phyloP scores from a whole-genome alignment of 92 coral and sea anemone genomes.

The Nematostella vectensis region DNA sequence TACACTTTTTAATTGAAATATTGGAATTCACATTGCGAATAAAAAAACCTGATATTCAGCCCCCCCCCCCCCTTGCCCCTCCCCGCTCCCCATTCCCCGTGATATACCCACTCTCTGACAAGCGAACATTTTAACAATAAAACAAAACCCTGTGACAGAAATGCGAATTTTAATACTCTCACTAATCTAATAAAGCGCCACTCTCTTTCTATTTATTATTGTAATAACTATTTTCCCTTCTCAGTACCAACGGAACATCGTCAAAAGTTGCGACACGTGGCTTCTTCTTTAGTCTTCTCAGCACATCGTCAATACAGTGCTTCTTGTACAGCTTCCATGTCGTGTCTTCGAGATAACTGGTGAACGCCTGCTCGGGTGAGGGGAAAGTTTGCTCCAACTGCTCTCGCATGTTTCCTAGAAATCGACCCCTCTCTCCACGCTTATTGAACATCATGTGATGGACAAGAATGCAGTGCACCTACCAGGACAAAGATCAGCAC shows the following conservation, averaged over 20 bases:
- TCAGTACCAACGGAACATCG: conserved; percentile 80
- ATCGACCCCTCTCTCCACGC: conserved; percentile 70
- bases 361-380: conserved; percentile 59
- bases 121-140: too few relatives aligned
- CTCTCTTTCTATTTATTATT: too few relatives aligned
- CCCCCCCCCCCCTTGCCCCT: too few relatives aligned
- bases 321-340: conserved; percentile 91
- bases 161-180: too few relatives aligned
- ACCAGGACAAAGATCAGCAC: too few relatives aligned
- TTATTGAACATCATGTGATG: conserved; percentile 60
- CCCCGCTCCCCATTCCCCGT: too few relatives aligned
- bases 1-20: too few relatives aligned
- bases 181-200: too few relatives aligned
- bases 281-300: conserved; percentile 46
- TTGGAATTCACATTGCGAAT: too few relatives aligned
- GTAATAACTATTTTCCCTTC: conserved; percentile 56
- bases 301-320: conserved; percentile 61
- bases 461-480: conserved; percentile 88
- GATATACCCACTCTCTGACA: too few relatives aligned
- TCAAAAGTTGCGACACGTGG: conserved; percentile 53
- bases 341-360: conserved; percentile 46
- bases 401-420: conserved; percentile 46
- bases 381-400: conserved; percentile 49
- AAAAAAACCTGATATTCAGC: too few relatives aligned
- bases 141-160: too few relatives aligned